Evolutionary conservation across 2,113 vertebrate species (phyloP).

Genomic region (Lutjanus erythropterus): DNA sequence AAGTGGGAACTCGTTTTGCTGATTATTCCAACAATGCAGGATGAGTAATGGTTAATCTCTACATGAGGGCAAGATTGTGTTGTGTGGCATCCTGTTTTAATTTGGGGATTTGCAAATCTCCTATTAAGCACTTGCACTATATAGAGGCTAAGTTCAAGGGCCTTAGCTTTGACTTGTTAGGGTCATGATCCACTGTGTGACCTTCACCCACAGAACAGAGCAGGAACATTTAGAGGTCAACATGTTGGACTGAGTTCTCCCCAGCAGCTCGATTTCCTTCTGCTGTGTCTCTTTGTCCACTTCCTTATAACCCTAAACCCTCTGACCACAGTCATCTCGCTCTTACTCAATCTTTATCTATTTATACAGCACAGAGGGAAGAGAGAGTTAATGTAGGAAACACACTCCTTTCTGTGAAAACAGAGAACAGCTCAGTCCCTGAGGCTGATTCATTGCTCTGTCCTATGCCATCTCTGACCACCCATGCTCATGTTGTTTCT

Average conservation of each 20-base stretch:
- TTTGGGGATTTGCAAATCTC: not conserved
- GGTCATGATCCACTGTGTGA: not conserved
- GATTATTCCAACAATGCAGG: no score
- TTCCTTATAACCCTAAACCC: constrained; percentile 75
- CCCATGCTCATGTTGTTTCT: constrained; percentile 44
- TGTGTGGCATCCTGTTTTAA: not conserved
- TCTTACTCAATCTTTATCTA: constrained; percentile 85
- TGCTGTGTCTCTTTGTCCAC: constrained; percentile 64
- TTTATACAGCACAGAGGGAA: constrained; percentile 82
- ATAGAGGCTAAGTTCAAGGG: not conserved
- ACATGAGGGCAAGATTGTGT: not conserved
- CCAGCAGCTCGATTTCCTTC: constrained; percentile 50
- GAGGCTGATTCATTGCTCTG: constrained; percentile 50
- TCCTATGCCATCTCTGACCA: constrained; percentile 55
- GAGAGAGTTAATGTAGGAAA: constrained; percentile 82
- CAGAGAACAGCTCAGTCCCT: constrained; percentile 35
- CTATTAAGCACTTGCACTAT: not conserved
- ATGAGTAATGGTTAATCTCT: no score
- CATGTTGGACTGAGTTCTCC: constrained; percentile 22
- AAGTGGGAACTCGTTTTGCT: no score
- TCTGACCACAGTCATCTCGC: constrained; percentile 72
- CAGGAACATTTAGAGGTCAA: constrained; percentile 9
- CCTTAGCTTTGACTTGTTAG: not conserved
- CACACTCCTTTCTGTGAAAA: constrained; percentile 62
- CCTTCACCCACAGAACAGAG: not conserved